Evolutionary conservation across 2,888 invertebrate genomes (phyloP).

Genomic region (Electrophaes corylata): DNA sequence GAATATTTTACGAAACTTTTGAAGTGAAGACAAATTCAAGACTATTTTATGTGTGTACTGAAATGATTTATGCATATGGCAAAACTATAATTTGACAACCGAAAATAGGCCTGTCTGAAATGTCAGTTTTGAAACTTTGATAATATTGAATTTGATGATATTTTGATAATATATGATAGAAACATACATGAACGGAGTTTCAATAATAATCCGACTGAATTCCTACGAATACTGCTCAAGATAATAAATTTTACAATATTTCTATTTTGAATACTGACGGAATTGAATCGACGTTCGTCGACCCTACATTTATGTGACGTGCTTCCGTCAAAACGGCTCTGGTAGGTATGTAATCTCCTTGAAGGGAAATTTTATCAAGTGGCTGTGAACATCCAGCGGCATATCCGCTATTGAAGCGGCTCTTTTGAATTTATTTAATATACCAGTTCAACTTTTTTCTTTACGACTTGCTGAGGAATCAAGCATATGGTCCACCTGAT

Average conservation of each 20-base stretch:
- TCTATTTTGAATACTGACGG: conserved; percentile 35
- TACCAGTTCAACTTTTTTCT: not conserved
- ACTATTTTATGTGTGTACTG: conserved; percentile 30
- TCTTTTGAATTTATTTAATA: not conserved
- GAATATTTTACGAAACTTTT: conserved; percentile 53
- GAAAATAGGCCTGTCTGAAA: no score
- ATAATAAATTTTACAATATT: conserved; percentile 36
- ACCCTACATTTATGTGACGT: conserved; percentile 38
- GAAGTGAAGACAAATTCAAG: conserved; percentile 41
- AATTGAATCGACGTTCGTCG: conserved; percentile 38
- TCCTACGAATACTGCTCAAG: conserved; percentile 4
- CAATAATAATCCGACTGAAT: conserved; percentile 14
- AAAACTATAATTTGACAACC: no score
- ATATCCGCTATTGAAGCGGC: not conserved
- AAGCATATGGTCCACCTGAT: no score
- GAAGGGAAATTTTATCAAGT: conserved; percentile 43
- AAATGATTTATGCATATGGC: not conserved
- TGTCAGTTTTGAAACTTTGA: no score
- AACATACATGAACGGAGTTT: conserved; percentile 5
- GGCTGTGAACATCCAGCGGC: conserved; percentile 22
- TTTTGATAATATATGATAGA: not conserved
- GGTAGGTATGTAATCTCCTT: conserved; percentile 55
- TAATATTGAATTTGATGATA: not conserved
- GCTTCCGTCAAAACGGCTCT: conserved; percentile 42
- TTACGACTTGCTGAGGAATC: no score